These are phyloP conservation scores for Stomorhina lunata DNA, from an alignment of 2,888 invertebrate species.

Conservation along the genomic window DNA sequence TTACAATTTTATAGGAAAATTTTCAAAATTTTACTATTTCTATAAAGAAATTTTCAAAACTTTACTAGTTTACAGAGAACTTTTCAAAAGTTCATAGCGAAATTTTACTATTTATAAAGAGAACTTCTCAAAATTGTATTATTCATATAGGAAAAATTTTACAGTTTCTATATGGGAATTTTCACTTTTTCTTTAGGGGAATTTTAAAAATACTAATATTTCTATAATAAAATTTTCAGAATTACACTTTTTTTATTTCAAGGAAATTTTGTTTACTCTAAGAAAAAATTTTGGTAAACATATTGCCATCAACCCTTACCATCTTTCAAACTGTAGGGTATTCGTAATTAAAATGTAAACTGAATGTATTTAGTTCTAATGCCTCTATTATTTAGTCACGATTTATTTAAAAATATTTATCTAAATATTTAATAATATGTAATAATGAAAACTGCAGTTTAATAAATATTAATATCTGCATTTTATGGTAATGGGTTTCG, in stretches of 20 bases:
- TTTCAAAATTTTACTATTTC: too few relatives aligned
- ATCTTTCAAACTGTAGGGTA: not conserved
- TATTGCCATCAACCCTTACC: not conserved
- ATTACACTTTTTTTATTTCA: not conserved
- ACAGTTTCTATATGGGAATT: too few relatives aligned
- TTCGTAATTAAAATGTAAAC: conserved; percentile 15
- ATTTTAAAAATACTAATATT: too few relatives aligned
- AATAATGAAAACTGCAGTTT: not conserved
- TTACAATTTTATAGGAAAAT: too few relatives aligned
- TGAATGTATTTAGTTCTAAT: not conserved
- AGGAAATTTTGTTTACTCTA: not conserved
- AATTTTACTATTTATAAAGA: too few relatives aligned
- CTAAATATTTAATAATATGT: not conserved
- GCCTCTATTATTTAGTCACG: conserved; percentile 32
- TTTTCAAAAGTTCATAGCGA: too few relatives aligned
- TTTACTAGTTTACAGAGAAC: too few relatives aligned
- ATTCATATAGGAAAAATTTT: too few relatives aligned
- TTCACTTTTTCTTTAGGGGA: too few relatives aligned
- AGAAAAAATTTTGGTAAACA: not conserved
- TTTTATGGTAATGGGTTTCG: conserved; percentile 30
- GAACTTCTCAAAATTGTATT: too few relatives aligned
- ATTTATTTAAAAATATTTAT: conserved; percentile 21
- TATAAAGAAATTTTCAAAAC: too few relatives aligned
- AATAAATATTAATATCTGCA: conserved; percentile 34
- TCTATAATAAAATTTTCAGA: not conserved